Base-by-base conservation (phyloP, 37 sponge, comb jelly and placozoan species). In the Beroe forskalii region DNA sequence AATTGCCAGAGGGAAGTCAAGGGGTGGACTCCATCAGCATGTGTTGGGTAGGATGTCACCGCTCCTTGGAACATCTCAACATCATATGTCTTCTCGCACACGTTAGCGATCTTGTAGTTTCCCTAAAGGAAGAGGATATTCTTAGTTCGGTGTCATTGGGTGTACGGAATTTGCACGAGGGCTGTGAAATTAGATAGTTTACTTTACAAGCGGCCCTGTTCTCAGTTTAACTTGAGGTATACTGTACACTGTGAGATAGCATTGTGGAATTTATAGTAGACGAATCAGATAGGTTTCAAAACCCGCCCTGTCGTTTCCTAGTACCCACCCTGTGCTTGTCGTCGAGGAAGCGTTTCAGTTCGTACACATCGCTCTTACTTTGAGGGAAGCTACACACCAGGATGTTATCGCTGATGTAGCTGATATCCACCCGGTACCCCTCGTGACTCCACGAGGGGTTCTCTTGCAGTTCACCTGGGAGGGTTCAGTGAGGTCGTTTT, bases 311-410 rank as follows among this genome's bases (percentile, higher is more conserved):
- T n/a, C n/a, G n/a, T n/a, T n/a, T n/a, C n/a, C n/a, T n/a, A n/a
- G 55, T 48, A 3, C 76, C 1, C 42, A 80, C 86, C 48, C 35
- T 80, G 86, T 80, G 86, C 35, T 80, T 80, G 30, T 80, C 86
- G 55, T 80, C 86, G 38, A 80, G 28, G 55, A 80, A 80, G 40
- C 86, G 37, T 38, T 80, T 80, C 30, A 80, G 86, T 48, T 80
- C 86, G 86, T 80, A 80, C 24, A 80, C 86, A 38, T 80, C 86
- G 35, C 86, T 80, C 25, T 37, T 32, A 23, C 48, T 80, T 27
- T 32, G 86, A 6, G 86, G 86, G 86, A 80, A 80, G 55, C 86
- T 80, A 43, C 86, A 80, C 86, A 80, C 86, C 3, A 80, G 27
- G 40, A 80, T 41, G 86, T 80, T 80, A 38, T 80, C 86, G 12